Evolutionary conservation across 2,113 vertebrate species (phyloP).

Genomic region (Romanogobio albipinnatus): DNA sequence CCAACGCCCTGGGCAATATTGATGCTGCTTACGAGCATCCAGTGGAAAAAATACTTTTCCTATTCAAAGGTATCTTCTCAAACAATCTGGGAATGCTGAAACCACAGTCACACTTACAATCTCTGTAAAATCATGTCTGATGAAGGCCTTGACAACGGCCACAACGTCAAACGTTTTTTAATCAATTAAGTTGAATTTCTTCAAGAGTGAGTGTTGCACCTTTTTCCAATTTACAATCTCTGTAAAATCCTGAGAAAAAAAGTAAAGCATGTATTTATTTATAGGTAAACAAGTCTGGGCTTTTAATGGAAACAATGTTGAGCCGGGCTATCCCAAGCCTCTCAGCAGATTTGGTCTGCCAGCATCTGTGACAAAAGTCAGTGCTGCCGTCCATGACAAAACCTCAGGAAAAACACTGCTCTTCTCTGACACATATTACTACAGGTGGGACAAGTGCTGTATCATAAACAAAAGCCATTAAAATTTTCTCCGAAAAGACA

Average conservation of each 20-base stretch:
- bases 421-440: constrained; percentile 79
- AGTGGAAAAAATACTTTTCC: constrained; percentile 53
- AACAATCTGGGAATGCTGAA: neutral
- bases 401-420: constrained; percentile 80
- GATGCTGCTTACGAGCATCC: constrained; percentile 80
- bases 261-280: neutral
- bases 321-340: constrained; percentile 74
- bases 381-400: constrained; percentile 78
- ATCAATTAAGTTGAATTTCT: too few species aligned
- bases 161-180: too few species aligned
- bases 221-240: neutral
- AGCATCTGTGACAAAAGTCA: constrained; percentile 71
- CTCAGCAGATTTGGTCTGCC: constrained; percentile 81
- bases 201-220: too few species aligned
- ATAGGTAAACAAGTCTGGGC: constrained; percentile 82
- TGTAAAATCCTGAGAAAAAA: too few species aligned
- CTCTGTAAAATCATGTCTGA: neutral
- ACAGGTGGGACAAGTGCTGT: constrained; percentile 77
- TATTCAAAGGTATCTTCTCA: constrained; percentile 69
- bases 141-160: too few species aligned
- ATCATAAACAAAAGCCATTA: neutral
- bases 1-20: constrained; percentile 73
- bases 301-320: constrained; percentile 77
- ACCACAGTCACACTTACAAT: neutral
- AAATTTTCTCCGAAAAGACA: neutral